Conservation (phyloP, 2,888 invertebrate species). For the Lampropteryx suffumata region DNA sequence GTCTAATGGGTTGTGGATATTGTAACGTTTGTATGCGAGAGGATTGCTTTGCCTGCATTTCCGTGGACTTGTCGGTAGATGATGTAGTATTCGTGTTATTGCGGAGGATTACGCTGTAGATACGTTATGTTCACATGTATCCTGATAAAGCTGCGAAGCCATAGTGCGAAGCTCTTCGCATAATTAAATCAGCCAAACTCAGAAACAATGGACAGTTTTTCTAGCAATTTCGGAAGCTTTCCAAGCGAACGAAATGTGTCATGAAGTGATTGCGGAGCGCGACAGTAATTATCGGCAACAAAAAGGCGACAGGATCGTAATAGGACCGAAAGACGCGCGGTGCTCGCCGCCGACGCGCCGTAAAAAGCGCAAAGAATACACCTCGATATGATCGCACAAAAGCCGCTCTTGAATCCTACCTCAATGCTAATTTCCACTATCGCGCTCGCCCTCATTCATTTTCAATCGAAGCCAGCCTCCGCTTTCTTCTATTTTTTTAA, state of each 20-base stretch:
- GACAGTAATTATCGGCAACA: conserved; percentile 74
- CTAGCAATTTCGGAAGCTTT: conserved; percentile 28
- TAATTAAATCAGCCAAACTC: conserved; percentile 18
- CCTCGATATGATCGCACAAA: conserved; percentile 83
- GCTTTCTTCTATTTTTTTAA: conserved; percentile 79
- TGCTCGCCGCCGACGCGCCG: conserved; percentile 64
- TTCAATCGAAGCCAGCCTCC: conserved; percentile 79
- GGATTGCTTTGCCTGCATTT: conserved; percentile 11
- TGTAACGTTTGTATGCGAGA: conserved; percentile 20
- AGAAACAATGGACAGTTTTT: conserved; percentile 25
- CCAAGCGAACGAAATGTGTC: conserved; percentile 42
- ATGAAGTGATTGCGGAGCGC: conserved; percentile 47
- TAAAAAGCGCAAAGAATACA: conserved; percentile 83
- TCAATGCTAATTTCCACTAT: conserved; percentile 84
- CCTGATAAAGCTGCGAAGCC: not conserved
- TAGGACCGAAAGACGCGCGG: conserved; percentile 69
- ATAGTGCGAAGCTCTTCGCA: conserved; percentile 13
- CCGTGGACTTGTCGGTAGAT: conserved; percentile 14
- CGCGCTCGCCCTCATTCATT: conserved; percentile 82
- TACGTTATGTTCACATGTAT: conserved; percentile 4
- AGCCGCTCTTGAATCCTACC: conserved; percentile 80
- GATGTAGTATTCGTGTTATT: conserved; percentile 20
- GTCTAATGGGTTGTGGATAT: conserved; percentile 38
- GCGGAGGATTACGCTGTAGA: conserved; percentile 17
- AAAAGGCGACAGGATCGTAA: conserved; percentile 76